Base-by-base conservation (phyloP, 2,113 vertebrate species). In the Riparia riparia region DNA sequence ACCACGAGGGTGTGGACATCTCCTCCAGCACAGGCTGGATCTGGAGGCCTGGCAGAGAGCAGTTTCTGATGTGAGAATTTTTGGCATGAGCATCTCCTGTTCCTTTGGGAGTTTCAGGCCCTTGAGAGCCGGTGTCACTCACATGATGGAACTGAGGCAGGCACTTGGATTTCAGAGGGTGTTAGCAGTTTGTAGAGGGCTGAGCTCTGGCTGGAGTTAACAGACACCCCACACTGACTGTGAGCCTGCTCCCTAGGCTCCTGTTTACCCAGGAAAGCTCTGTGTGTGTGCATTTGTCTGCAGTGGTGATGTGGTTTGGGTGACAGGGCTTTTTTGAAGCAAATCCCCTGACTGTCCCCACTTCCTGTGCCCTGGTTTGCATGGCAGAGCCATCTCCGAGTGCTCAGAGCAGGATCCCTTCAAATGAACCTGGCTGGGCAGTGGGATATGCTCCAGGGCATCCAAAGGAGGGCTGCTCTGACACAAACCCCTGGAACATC, bases 181-280 rank as follows among this genome's bases (percentile, higher is more conserved):
- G 10, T 9, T 0, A 2, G 17, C 12, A 22, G 22, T 26, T 29
- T 50, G 64, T 11, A 10, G 60, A 54, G 32, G 39, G 34, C 26
- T 63, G 72, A 81, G 32, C 18, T 73, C 51, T 34, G 39, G 0
- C 56, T 60, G 28, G 32, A 31, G 29, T 32, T 71, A 39, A 4
- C 17, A 41, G 29, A 14, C 5, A 2, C 17, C 34, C 32, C 7
- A 2, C 4, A 2, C 34, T 29, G 49, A 24, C 10, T 17, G 31
- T 0, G 8, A 39, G 49, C 17, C 71, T 1, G 0, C 41, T 68
- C 2, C 0, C 45, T 2, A 6, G n/a, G 25, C 15, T 8, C n/a
- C 80, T 72, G 14, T 19, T 50, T 58, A 54, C 64, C 25, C 2
- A 3, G 76, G 42, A 25, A 17, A 69, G 17, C 9, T 64, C 0